These are phyloP conservation scores for Antedon mediterranea DNA, from an alignment of 53 echinoderm and acorn worm genomes.

Conservation along the genomic window DNA sequence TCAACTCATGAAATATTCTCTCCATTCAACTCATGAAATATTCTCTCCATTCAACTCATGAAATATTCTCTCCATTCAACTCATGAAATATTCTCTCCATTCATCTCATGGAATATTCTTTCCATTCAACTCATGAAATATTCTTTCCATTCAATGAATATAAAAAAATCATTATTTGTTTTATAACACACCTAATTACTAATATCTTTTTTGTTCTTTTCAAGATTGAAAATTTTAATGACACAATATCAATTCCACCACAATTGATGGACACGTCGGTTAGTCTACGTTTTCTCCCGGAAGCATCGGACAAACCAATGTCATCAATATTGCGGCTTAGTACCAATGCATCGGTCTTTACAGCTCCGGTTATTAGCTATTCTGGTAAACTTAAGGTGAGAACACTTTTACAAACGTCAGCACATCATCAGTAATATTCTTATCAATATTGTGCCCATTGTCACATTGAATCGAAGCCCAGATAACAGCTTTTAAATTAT, in stretches of 20 bases:
- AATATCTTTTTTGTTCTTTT: background rate
- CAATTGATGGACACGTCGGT: slow-evolving; percentile 60
- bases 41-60: too few species aligned
- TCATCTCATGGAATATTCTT: too few species aligned
- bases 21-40: too few species aligned
- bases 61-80: too few species aligned
- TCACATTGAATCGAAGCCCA: too few species aligned
- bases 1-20: too few species aligned
- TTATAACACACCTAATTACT: too few species aligned
- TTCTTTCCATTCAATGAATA: too few species aligned
- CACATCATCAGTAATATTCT: background rate
- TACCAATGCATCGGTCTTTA: slow-evolving; percentile 92
- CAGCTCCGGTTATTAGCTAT: slow-evolving; percentile 74
- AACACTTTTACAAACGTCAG: background rate
- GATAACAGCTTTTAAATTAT: too few species aligned
- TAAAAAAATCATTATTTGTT: too few species aligned
- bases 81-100: too few species aligned
- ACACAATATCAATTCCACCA: slow-evolving; percentile 59
- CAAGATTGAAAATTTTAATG: slow-evolving; percentile 35
- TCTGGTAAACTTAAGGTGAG: slow-evolving; percentile 84
- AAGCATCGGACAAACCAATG: slow-evolving; percentile 36
- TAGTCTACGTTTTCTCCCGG: slow-evolving; percentile 55
- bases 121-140: too few species aligned
- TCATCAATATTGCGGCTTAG: slow-evolving; percentile 64
- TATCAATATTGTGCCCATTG: background rate